Evolutionary conservation across 2,797 vertebrate genomes (phyloP), one percentile per base, ranked within the genome.

Genomic region (Poecilia wingei): DNA sequence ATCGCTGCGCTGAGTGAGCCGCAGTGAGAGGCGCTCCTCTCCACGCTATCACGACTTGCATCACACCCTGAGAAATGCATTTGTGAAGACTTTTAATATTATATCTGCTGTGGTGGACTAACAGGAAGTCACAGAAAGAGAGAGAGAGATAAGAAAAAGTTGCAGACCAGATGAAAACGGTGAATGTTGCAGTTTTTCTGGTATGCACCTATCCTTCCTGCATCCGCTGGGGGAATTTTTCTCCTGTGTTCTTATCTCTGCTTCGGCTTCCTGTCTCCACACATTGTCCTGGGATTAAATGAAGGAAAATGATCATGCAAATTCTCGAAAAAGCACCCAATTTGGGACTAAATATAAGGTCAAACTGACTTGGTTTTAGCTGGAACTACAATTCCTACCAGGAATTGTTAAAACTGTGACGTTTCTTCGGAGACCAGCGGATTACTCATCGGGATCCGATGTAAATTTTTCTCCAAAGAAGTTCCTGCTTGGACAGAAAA

Each of bases 171-270:
- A 72, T 64, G 59, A 31, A 51, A 71, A 76, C 13, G 10, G 51
- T 59, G 66, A 43, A 36, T 70, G 28, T 28, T 75, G 47, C 64
- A 59, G 73, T 55, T 80, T 55, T 73, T 25, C 25, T 74, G 57
- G 46, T 31, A 31, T 75, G 73, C 66, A 72, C 53, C 55, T 64
- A 53, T 82, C 72, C 53, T 82, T 82, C 81, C 68, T 76, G 77
- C 64, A 75, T 82, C 77, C 47, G 3, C 72, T 66, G 36, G 68
- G 81, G 77, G 43, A 20, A 66, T 77, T 81, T 81, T 77, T 46
- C 61, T 61, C 51, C 13, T 25, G 12, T 7, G 36, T 71, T 22
- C 72, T 49, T 79, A 51, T 82, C 68, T 72, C 18, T 59, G 47
- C 49, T 39, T 45, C 22, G 43, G 45, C n/a, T 81, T 77, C 76